Conservation (phyloP, 2,113 vertebrate species). For the Caloenas nicobarica region DNA sequence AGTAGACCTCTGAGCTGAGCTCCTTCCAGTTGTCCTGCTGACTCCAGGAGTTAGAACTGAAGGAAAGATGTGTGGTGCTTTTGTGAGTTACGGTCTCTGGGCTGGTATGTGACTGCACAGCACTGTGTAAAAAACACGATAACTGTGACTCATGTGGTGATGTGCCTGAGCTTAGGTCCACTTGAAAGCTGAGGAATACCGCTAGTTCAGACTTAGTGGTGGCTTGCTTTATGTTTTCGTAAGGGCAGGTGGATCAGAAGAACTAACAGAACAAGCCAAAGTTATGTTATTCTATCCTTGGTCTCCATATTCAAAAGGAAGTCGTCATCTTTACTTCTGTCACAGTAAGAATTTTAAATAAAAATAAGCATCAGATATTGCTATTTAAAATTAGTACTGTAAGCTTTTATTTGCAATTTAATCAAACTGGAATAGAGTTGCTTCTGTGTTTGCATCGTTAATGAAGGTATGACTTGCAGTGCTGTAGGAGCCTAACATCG, state of each 20-base stretch:
- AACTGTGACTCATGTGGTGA: background rate
- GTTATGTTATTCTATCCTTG: background rate
- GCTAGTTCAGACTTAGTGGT: background rate
- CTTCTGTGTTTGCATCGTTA: background rate
- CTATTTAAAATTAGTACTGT: background rate
- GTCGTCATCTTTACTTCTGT: background rate
- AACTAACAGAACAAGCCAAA: background rate
- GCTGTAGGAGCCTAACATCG: background rate
- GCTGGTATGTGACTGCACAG: rapidly evolving
- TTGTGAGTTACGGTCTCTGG: rapidly evolving
- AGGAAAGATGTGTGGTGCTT: background rate
- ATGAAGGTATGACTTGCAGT: background rate
- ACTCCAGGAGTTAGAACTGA: background rate
- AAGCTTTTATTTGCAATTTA: background rate
- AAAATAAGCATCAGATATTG: background rate
- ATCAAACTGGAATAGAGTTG: background rate
- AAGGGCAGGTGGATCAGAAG: background rate
- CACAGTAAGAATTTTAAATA: background rate
- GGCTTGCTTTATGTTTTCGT: background rate
- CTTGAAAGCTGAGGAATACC: background rate
- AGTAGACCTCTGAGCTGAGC: background rate
- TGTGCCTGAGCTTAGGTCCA: background rate
- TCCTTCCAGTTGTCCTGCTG: background rate
- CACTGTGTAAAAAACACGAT: background rate
- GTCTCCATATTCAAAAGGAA: background rate